Evolutionary conservation across 2,113 vertebrate genomes (phyloP), one percentile per base, ranked within the genome.

Genomic region (Leptosomus discolor): DNA sequence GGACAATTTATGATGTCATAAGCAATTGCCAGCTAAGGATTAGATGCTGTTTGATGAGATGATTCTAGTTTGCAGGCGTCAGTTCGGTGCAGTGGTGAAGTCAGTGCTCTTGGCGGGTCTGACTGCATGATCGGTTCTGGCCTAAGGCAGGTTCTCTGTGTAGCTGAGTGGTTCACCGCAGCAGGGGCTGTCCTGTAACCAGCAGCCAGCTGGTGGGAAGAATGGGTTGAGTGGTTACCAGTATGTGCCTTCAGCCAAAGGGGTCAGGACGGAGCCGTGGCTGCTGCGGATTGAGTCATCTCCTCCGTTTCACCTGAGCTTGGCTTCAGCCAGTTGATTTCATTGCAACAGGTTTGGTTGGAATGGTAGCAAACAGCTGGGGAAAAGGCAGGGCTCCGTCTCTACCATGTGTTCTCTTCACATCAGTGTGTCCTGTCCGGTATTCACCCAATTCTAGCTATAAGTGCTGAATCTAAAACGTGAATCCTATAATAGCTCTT

Each of bases 341-440:
- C 0, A 0, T 19, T 51, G 51, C 71, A 58, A 1, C 13, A 23
- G 22, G 41, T 70, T 74, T 54, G 32, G 45, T 12, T 0, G 2
- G 15, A 46, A 4, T 7, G 4, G 37, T 43, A 51, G 56, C 51
- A 43, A 37, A 77, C 45, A 57, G 17, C 50, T 46, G 41, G 41
- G 53, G 43, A 37, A 56, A 56, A 79, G 56, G 32, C 15, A 41
- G 46, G 37, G 21, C 32, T 75, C 24, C 15, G 37, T 6, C 24
- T 76, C n/a, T 65, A 1, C 26, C 0, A 0, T 24, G 48, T 1
- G 1, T 53, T 90, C 2, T 1, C 4, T 37, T 89, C 19, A 8
- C 0, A 0, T 24, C 8, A 1, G 5, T 12, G 54, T 34, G 46
- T 68, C 21, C 39, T 53, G 43, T 26, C 30, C 1, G 1, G 1